Conservation (phyloP, 2,797 vertebrate genomes). For the Poliocrania exsul region DNA sequence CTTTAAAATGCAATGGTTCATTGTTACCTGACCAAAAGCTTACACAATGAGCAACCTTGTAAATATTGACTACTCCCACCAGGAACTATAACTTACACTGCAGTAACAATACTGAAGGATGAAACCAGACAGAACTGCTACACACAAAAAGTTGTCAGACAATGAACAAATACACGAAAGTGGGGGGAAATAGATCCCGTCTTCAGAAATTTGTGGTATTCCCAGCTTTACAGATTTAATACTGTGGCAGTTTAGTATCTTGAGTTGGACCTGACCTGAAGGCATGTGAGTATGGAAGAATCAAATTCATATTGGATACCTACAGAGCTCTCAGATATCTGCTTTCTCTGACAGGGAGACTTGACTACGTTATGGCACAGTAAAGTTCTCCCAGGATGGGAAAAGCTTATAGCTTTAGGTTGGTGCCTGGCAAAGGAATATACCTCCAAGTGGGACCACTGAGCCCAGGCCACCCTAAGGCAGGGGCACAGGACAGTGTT, state of each 20-base stretch:
- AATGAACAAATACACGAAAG: background rate
- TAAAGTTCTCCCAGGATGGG: background rate
- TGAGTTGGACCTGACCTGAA: background rate
- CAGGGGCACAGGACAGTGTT: background rate
- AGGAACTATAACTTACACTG: background rate
- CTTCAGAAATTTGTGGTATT: background rate
- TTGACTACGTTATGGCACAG: background rate
- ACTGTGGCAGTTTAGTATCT: background rate
- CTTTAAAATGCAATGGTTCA: background rate
- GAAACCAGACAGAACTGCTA: background rate
- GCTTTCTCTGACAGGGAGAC: background rate
- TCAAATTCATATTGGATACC: background rate
- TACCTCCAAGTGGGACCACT: background rate
- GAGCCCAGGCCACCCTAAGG: background rate
- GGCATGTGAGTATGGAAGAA: background rate
- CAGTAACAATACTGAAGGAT: background rate
- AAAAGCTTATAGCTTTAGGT: background rate
- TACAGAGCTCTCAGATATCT: background rate
- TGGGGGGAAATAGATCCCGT: background rate
- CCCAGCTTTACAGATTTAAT: background rate
- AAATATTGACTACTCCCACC: slow-evolving; percentile 12
- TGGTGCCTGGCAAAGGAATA: background rate
- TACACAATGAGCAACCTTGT: background rate
- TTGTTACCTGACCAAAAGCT: background rate
- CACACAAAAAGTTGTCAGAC: slow-evolving; percentile 8